Percentiles rank a stretch among this genome's conserved stretches.
Evolutionary conservation across 1,140 invertebrate species (phyloP).

Genomic region (Cotesia chilonis): DNA sequence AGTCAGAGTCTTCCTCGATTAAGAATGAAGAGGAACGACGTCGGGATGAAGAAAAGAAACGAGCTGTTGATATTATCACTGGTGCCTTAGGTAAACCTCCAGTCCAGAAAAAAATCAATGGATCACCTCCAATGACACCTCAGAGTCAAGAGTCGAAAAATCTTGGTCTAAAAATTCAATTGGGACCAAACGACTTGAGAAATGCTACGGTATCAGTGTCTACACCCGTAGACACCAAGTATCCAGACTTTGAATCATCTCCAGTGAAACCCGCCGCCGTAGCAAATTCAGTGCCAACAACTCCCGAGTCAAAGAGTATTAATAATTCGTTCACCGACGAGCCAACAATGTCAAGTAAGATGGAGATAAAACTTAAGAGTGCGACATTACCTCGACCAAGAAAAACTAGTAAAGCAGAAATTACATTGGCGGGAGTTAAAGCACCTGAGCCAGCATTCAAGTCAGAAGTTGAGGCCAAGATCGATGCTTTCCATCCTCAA

Average conservation of each 20-base stretch:
- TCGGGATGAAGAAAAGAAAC: slow-evolving; percentile 53
- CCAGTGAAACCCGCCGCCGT: slow-evolving; percentile 41
- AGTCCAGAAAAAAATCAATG: slow-evolving; percentile 50
- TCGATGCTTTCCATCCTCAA: slow-evolving; percentile 63
- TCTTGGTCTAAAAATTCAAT: slow-evolving; percentile 55
- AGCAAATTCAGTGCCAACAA: slow-evolving; percentile 48
- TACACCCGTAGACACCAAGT: slow-evolving; percentile 59
- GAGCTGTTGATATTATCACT: slow-evolving; percentile 59
- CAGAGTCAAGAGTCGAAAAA: slow-evolving; percentile 51
- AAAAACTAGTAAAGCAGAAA: slow-evolving; percentile 73
- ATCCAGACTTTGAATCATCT: slow-evolving; percentile 50
- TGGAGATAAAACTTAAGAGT: slow-evolving; percentile 74
- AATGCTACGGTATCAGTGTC: slow-evolving; percentile 58
- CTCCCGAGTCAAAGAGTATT: slow-evolving; percentile 36
- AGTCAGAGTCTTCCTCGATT: slow-evolving; percentile 29
- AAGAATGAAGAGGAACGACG: slow-evolving; percentile 47
- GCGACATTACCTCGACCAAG: slow-evolving; percentile 73
- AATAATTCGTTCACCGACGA: slow-evolving; percentile 46
- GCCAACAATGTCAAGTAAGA: slow-evolving; percentile 66
- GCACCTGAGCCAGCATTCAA: slow-evolving; percentile 65
- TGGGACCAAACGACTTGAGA: slow-evolving; percentile 58
- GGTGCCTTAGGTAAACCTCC: slow-evolving; percentile 60
- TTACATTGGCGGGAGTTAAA: slow-evolving; percentile 67
- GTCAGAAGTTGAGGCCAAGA: slow-evolving; percentile 70
- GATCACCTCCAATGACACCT: slow-evolving; percentile 53